A percentile compares a stretch with the other conserved stretches of the same genome.
Conservation (phyloP, 2,113 vertebrate genomes). For the Sinocyclocheilus anshuiensis region DNA sequence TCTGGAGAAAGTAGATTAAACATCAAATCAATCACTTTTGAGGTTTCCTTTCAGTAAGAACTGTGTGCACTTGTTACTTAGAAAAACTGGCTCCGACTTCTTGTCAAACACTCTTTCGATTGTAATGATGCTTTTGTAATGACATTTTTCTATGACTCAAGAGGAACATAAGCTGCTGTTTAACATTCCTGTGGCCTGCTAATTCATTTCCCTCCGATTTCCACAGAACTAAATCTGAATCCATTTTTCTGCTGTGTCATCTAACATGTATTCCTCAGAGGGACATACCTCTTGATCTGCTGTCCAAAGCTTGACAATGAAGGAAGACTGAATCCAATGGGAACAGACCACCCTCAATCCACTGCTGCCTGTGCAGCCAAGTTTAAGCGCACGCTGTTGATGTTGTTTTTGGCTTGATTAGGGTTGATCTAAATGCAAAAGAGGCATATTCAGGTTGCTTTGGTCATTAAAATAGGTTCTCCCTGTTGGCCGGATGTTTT, state of each 20-base stretch:
- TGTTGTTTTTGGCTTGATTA: conserved; percentile 20
- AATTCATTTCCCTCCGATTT: neutral
- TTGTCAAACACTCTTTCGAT: conserved; percentile 1
- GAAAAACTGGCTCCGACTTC: neutral
- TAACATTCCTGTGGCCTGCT: conserved; percentile 15
- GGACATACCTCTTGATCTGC: neutral
- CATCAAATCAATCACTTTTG: neutral
- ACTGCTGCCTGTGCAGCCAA: neutral
- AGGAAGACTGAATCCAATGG: neutral
- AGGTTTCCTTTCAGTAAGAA: neutral
- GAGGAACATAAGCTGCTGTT: neutral
- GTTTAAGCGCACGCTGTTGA: neutral
- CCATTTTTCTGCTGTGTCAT: neutral
- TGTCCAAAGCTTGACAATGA: conserved; percentile 5
- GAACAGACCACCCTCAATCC: conserved; percentile 6
- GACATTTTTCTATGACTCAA: neutral
- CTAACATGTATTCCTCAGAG: neutral
- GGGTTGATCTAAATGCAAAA: conserved; percentile 1
- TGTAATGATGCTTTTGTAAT: neutral
- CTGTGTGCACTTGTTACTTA: neutral
- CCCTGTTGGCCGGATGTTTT: neutral
- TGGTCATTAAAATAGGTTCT: neutral
- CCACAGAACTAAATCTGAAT: neutral
- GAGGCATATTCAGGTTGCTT: conserved; percentile 7
- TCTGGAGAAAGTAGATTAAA: neutral